Evolutionary conservation across 2,113 vertebrate species (phyloP), one percentile per base, ranked within the genome.

Genomic region (Acrocephalus kingi): DNA sequence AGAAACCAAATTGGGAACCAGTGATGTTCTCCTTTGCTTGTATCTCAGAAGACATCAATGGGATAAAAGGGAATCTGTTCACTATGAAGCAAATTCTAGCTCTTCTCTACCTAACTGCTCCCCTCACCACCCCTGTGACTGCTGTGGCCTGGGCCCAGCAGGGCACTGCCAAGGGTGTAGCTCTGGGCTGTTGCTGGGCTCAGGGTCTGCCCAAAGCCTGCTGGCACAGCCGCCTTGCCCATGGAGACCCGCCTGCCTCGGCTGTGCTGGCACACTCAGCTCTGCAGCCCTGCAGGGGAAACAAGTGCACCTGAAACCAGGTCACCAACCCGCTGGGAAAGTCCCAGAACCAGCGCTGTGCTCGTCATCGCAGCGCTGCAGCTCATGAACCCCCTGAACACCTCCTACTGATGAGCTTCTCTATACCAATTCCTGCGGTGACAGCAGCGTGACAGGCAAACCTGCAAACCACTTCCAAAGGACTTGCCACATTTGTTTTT

Each of bases 221-320:
- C n/a, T 46, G 81, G 69, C 45, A 19, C 56, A 20, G 49, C 7
- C 28, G 12, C 23, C 15, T 37, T 37, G 33, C 49, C 74, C 61
- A 30, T 0, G 2, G 16, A 24, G 12, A 28, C 37, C 23, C 24
- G 12, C 35, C n/a, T 0, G 1, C 46, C 12, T 2, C 7, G 43
- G 46, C 35, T 5, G 5, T 24, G 59, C 46, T 9, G 1, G 79
- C 82, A 86, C 15, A 5, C 49, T 49, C 31, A 62, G 62, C 2
- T 15, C 85, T 83, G 64, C 63, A 90, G 45, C 52, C 54, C 2
- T 23, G 15, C 75, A 61, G 73, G 56, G 49, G 45, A 41, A 87
- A 90, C 45, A 82, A 39, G 5, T 35, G 63, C 17, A 81, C 85
- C 87, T 89, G 94, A 97, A 94, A 96, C 68, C 85, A 96, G 94